These are phyloP conservation scores for Clavelina lepadiformis DNA, from an alignment of 23 tunicate species.

Conservation along the genomic window DNA sequence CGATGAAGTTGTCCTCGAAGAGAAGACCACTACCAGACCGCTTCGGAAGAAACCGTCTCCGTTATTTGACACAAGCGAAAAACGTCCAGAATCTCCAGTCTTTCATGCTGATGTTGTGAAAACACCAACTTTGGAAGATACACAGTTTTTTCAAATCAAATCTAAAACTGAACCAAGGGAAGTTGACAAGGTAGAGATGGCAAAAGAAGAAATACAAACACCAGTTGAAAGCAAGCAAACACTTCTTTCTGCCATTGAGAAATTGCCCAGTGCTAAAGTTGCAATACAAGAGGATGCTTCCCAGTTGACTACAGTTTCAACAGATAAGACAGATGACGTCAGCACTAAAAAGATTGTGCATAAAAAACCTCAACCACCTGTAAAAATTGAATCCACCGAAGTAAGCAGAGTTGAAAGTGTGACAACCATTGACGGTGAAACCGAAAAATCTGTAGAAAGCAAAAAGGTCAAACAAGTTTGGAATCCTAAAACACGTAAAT, in stretches of 20 bases:
- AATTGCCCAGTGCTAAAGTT: not conserved
- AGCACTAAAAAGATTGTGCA: too few relatives aligned
- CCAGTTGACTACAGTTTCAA: not conserved
- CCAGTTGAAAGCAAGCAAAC: not conserved
- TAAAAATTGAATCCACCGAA: not conserved
- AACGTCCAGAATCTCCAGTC: not conserved
- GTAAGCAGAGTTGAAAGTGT: constrained; percentile 1
- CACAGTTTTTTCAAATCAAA: too few relatives aligned
- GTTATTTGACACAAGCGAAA: not conserved
- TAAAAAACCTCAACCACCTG: too few relatives aligned
- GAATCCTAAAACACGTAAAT: constrained; percentile 49
- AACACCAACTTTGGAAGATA: too few relatives aligned
- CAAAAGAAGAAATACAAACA: constrained; percentile 1
- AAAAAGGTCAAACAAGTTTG: constrained; percentile 30
- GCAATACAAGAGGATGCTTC: too few relatives aligned
- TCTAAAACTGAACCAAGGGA: not conserved
- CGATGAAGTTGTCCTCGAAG: constrained; percentile 24
- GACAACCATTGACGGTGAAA: constrained; percentile 9
- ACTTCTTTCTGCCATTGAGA: not conserved
- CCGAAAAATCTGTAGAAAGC: constrained; percentile 1
- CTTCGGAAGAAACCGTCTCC: too few relatives aligned
- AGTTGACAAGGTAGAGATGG: not conserved
- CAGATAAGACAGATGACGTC: too few relatives aligned
- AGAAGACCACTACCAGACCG: not conserved
- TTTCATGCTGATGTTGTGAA: not conserved